A percentile compares a stretch with the other conserved stretches of the same genome.
These are phyloP conservation scores for Hyposmocoma kahamanoa DNA, from an alignment of 1,140 invertebrate species.

Conservation along the genomic window DNA sequence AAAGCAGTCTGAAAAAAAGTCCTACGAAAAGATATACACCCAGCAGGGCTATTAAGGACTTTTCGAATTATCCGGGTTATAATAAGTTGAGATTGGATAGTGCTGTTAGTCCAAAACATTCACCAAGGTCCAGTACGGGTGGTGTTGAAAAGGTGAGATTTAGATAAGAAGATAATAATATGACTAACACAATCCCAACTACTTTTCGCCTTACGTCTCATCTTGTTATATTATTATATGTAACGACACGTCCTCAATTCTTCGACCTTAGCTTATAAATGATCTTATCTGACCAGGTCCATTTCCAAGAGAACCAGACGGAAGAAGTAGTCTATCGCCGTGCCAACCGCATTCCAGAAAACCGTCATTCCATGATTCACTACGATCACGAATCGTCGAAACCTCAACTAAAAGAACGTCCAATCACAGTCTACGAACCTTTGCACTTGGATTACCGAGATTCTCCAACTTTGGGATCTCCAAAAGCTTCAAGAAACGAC, in stretches of 20 bases:
- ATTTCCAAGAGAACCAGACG: conserved; percentile 53
- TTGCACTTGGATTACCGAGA: conserved; percentile 57
- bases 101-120: conserved; percentile 67
- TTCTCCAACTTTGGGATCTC: conserved; percentile 55
- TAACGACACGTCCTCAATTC: too few species aligned
- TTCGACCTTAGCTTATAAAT: too few species aligned
- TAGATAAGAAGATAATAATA: too few species aligned
- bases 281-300: too few species aligned
- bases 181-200: not conserved
- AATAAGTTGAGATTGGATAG: conserved; percentile 68
- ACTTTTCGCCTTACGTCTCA: too few species aligned
- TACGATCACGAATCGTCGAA: conserved; percentile 60
- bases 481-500: conserved; percentile 57
- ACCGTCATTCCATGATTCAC: conserved; percentile 67
- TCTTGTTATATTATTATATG: too few species aligned
- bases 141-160: conserved; percentile 50
- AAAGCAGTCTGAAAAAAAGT: conserved; percentile 61
- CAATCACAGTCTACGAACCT: conserved; percentile 57
- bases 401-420: conserved; percentile 55
- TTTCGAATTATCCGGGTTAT: conserved; percentile 54
- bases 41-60: conserved; percentile 42
- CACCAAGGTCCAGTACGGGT: conserved; percentile 34
- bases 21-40: conserved; percentile 60
- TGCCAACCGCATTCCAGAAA: conserved; percentile 47
- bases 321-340: conserved; percentile 52